A percentile compares a stretch with the other conserved stretches of the same genome.
These are phyloP conservation scores for Oceanodroma leucorhoa DNA, from an alignment of 2,797 vertebrate species.

Conservation along the genomic window DNA sequence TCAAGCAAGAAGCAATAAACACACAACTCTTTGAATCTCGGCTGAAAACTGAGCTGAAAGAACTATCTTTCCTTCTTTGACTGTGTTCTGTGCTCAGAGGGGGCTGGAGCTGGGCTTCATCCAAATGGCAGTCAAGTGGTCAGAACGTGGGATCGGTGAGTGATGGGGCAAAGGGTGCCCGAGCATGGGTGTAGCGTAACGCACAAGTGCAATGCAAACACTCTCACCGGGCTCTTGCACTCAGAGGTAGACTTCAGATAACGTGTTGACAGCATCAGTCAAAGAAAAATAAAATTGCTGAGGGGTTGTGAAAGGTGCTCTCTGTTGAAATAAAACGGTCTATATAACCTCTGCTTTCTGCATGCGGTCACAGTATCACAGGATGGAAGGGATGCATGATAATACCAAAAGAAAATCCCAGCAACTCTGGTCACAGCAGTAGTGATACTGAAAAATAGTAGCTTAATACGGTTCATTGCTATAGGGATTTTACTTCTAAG, in stretches of 20 bases:
- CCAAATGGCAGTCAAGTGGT: conserved; percentile 27
- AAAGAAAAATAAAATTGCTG: conserved; percentile 32
- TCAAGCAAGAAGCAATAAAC: background rate
- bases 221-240: conserved; percentile 18
- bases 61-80: background rate
- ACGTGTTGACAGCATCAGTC: conserved; percentile 55
- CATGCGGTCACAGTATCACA: background rate
- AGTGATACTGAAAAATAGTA: background rate
- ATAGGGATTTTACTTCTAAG: background rate
- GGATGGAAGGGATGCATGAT: background rate
- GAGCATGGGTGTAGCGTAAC: background rate
- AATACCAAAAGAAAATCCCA: background rate
- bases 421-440: background rate
- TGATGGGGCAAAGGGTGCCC: conserved; percentile 43
- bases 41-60: background rate
- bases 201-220: conserved; percentile 60
- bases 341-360: conserved; percentile 38
- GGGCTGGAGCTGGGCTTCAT: conserved; percentile 6
- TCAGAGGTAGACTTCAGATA: conserved; percentile 35
- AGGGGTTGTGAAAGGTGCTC: conserved; percentile 9
- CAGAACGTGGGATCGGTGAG: conserved; percentile 18
- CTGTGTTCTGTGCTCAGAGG: background rate
- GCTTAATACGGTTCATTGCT: background rate
- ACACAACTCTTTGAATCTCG: background rate
- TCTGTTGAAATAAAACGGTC: background rate